phyloP scores from a whole-genome alignment of 2,888 invertebrate genomes.

The Muscina levida region DNA sequence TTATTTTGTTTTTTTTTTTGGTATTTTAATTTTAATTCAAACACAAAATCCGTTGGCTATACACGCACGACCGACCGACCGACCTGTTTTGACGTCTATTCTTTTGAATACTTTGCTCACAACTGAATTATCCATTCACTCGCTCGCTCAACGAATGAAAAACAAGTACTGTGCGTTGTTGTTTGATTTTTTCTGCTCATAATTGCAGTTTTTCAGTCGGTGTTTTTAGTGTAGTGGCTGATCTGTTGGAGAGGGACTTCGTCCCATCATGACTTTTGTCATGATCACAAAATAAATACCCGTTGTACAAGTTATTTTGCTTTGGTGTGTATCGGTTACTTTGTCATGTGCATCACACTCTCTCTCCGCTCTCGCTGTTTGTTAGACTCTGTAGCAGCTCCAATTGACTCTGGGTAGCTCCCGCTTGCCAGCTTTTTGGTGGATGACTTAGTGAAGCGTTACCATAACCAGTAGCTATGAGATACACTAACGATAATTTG shows the following conservation, averaged over 20 bases:
- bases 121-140: conserved; percentile 49
- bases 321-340: neutral
- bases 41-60: conserved; percentile 40
- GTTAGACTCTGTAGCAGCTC: too few species aligned
- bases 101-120: conserved; percentile 42
- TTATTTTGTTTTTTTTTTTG: too few species aligned
- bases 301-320: conserved; percentile 56
- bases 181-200: conserved; percentile 40
- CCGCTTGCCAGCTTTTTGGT: too few species aligned
- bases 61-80: conserved; percentile 29
- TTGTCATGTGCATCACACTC: neutral
- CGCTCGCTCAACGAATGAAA: neutral
- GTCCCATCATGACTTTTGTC: neutral
- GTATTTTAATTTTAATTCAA: too few species aligned
- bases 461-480: neutral
- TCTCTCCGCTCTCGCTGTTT: neutral
- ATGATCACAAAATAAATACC: conserved; percentile 39
- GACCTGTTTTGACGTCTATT: too few species aligned
- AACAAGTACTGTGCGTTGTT: conserved; percentile 24
- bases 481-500: neutral
- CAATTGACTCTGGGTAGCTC: too few species aligned
- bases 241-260: conserved; percentile 38
- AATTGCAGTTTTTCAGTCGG: conserved; percentile 55
- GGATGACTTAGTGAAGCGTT: conserved; percentile 23
- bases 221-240: conserved; percentile 30